Conservation (phyloP, 2,888 invertebrate genomes). For the Ennomos quercinarius region DNA sequence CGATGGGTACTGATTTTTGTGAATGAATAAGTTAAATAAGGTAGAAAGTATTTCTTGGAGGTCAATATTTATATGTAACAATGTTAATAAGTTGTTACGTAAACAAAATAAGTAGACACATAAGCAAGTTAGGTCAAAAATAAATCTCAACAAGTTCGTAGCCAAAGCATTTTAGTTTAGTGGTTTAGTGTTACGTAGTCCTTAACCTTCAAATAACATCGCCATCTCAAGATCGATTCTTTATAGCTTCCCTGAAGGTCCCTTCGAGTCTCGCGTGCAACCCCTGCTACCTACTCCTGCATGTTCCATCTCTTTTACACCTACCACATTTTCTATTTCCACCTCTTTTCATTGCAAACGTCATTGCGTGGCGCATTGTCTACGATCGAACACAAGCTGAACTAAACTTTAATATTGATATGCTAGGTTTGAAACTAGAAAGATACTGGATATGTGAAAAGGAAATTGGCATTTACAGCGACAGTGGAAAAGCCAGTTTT, state of each 20-base stretch:
- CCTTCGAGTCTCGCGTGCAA: slow-evolving; percentile 72
- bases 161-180: too few relatives aligned
- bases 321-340: slow-evolving; percentile 43
- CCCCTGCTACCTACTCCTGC: slow-evolving; percentile 70
- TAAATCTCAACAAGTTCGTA: too few relatives aligned
- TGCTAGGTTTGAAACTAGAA: slow-evolving; percentile 52
- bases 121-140: too few relatives aligned
- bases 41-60: too few relatives aligned
- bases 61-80: too few relatives aligned
- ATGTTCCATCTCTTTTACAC: slow-evolving; percentile 59
- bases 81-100: too few relatives aligned
- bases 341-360: slow-evolving; percentile 72
- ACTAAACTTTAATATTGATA: slow-evolving; percentile 47
- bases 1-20: too few relatives aligned
- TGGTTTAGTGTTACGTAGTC: slow-evolving; percentile 3
- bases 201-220: slow-evolving; percentile 54
- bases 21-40: too few relatives aligned
- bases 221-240: slow-evolving; percentile 76
- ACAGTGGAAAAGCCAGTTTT: slow-evolving; percentile 82
- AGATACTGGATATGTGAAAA: slow-evolving; percentile 52
- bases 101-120: too few relatives aligned
- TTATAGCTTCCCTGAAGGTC: slow-evolving; percentile 59
- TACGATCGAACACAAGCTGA: slow-evolving; percentile 49
- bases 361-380: slow-evolving; percentile 84
- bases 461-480: slow-evolving; percentile 83